Conservation (phyloP, 2,113 vertebrate genomes). For the Gobiocypris rarus region DNA sequence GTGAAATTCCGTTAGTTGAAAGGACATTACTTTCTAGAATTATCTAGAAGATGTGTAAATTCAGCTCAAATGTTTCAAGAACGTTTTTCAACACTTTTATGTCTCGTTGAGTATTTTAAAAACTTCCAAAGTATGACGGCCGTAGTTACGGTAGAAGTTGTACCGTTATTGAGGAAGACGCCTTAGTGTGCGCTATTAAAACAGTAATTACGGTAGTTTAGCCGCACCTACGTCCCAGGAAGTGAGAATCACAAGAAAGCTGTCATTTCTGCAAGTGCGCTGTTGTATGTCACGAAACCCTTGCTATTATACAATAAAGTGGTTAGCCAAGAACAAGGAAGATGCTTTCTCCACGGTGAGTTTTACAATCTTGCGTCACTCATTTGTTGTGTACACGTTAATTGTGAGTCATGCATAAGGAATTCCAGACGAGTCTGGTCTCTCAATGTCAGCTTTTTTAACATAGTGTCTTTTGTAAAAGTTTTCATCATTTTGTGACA, state of each 20-base stretch:
- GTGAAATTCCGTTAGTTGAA: neutral
- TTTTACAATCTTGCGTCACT: neutral
- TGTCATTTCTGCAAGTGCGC: neutral
- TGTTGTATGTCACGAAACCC: neutral
- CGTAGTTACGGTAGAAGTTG: slow-evolving; percentile 10
- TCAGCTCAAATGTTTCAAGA: neutral
- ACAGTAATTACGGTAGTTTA: slow-evolving; percentile 39
- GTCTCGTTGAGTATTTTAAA: neutral
- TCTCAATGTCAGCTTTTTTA: neutral
- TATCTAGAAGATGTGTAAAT: neutral
- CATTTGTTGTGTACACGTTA: neutral
- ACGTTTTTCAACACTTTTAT: neutral
- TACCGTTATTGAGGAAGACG: too few relatives aligned
- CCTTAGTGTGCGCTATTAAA: neutral
- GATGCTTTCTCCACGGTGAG: slow-evolving; percentile 38
- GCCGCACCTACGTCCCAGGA: neutral
- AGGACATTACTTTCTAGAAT: neutral
- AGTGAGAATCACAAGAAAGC: neutral
- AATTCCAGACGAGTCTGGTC: neutral
- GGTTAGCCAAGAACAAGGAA: neutral
- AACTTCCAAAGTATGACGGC: neutral
- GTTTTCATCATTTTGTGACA: neutral
- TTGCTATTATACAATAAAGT: neutral
- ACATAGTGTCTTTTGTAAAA: neutral
- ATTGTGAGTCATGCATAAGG: neutral